Evolutionary conservation across 2,888 invertebrate species (phyloP).

Genomic region (Minunthozetes semirufus): DNA sequence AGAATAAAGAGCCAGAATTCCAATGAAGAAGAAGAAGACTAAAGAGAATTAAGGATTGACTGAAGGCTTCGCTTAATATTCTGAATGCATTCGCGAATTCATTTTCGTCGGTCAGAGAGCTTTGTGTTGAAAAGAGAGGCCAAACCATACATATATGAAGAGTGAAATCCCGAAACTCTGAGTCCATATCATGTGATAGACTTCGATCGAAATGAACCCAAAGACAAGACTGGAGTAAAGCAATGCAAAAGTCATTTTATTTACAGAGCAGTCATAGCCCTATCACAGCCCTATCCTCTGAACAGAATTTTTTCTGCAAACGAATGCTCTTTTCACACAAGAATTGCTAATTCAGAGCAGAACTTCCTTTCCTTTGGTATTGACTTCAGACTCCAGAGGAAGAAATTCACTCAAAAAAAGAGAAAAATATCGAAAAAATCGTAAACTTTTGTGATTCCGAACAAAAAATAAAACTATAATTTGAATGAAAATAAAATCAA

Average conservation of each 20-base stretch:
- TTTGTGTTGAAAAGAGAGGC: not conserved
- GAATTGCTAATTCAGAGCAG: not conserved
- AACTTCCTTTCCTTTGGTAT: not conserved
- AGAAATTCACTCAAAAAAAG: too few relatives aligned
- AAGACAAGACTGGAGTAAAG: not conserved
- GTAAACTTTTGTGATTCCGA: not conserved
- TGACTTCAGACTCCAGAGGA: too few relatives aligned
- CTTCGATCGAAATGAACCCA: not conserved
- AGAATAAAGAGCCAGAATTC: too few relatives aligned
- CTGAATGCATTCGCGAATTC: slow-evolving; percentile 3
- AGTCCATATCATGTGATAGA: not conserved
- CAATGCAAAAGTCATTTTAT: not conserved
- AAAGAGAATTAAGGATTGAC: not conserved
- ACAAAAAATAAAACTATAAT: not conserved
- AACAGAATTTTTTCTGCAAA: not conserved
- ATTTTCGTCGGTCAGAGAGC: slow-evolving; percentile 2
- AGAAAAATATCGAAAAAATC: too few relatives aligned
- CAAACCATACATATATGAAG: not conserved
- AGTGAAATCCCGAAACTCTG: not conserved
- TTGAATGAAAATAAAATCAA: not conserved
- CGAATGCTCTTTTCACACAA: not conserved
- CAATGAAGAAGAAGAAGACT: not conserved
- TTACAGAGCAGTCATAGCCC: not conserved
- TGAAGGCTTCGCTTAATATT: slow-evolving; percentile 4
- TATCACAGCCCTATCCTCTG: not conserved